These are phyloP conservation scores for Spodoptera litura DNA, from an alignment of 1,140 invertebrate species.

Conservation along the genomic window DNA sequence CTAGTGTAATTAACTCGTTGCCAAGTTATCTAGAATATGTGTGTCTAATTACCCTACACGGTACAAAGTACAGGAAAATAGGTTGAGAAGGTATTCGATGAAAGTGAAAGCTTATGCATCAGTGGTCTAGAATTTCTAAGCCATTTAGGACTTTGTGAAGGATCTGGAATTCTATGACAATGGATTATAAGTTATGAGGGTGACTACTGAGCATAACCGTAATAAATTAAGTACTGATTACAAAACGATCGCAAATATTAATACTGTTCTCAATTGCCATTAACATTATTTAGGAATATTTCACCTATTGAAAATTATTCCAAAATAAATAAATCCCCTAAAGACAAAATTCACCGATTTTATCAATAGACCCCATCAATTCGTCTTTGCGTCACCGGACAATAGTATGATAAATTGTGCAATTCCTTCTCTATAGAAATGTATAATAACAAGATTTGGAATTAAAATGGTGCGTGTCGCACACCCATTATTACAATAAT, in stretches of 20 bases:
- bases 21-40: constrained; percentile 35
- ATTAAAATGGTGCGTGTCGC: constrained; percentile 21
- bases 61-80: constrained; percentile 22
- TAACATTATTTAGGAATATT: no score
- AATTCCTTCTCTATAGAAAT: not conserved
- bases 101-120: constrained; percentile 5
- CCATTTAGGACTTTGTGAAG: no score
- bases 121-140: no score
- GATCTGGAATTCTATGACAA: no score
- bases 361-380: not conserved
- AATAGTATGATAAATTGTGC: constrained; percentile 7
- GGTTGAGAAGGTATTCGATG: constrained; percentile 13
- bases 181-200: no score
- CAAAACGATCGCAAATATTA: no score
- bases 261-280: no score
- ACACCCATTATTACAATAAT: constrained; percentile 11
- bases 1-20: constrained; percentile 30
- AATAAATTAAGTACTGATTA: no score
- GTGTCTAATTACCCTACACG: constrained; percentile 36
- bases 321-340: no score
- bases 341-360: not conserved
- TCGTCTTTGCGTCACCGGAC: not conserved
- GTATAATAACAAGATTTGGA: constrained; percentile 21
- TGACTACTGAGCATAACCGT: no score
- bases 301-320: no score